Evolutionary conservation across 2,888 invertebrate genomes (phyloP).

Genomic region (Perizoma affinitatum): DNA sequence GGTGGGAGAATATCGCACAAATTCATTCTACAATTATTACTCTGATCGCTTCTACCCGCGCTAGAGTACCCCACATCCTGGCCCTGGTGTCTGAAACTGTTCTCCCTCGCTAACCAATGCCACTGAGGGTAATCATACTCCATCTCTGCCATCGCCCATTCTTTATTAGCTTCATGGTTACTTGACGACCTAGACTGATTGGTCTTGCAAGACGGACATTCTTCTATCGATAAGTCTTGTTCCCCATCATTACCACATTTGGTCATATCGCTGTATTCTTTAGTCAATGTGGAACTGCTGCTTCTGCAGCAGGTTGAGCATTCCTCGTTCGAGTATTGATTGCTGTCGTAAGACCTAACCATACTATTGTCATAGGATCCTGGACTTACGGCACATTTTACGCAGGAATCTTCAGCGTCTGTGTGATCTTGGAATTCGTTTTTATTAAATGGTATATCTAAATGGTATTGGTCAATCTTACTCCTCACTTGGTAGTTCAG

Average conservation of each 20-base stretch:
- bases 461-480: slow-evolving; percentile 16
- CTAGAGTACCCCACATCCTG: slow-evolving; percentile 65
- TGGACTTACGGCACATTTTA: slow-evolving; percentile 82
- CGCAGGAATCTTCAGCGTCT: slow-evolving; percentile 81
- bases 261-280: slow-evolving; percentile 80
- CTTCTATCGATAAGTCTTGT: slow-evolving; percentile 75
- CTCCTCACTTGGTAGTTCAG: slow-evolving; percentile 70
- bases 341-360: slow-evolving; percentile 75
- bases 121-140: slow-evolving; percentile 80
- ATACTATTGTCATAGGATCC: slow-evolving; percentile 83
- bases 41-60: slow-evolving; percentile 67
- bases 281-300: slow-evolving; percentile 76
- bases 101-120: slow-evolving; percentile 78
- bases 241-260: slow-evolving; percentile 73
- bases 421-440: slow-evolving; percentile 69
- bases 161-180: slow-evolving; percentile 73
- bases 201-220: slow-evolving; percentile 78
- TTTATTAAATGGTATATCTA: slow-evolving; percentile 24
- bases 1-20: slow-evolving; percentile 76
- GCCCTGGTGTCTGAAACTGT: slow-evolving; percentile 71
- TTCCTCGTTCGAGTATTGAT: slow-evolving; percentile 78
- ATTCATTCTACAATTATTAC: slow-evolving; percentile 70
- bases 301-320: slow-evolving; percentile 79
- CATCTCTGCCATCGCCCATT: slow-evolving; percentile 76
- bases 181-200: slow-evolving; percentile 76